A percentile compares a stretch with the other conserved stretches of the same genome.
These are phyloP conservation scores for Uria aalge DNA, from an alignment of 2,113 vertebrate species.

Conservation along the genomic window DNA sequence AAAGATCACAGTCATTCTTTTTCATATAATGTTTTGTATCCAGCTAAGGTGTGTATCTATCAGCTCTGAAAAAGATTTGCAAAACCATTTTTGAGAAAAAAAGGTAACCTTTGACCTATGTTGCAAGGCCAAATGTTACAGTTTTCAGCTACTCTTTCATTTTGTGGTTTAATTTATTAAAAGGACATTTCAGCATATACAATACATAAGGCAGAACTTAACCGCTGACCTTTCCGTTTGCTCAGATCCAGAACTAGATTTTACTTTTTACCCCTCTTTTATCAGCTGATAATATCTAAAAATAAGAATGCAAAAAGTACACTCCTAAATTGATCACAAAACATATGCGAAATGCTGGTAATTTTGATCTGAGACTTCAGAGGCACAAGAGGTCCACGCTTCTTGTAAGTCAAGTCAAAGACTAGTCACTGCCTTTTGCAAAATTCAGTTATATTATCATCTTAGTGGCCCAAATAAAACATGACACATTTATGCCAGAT, in stretches of 20 bases:
- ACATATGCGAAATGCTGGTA: neutral
- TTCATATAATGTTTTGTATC: conserved; percentile 89
- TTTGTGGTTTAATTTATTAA: conserved; percentile 14
- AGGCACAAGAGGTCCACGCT: neutral
- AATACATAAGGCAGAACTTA: conserved; percentile 11
- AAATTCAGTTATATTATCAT: neutral
- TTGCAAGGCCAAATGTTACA: conserved; percentile 52
- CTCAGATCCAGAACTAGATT: neutral
- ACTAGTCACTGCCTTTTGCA: neutral
- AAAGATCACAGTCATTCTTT: conserved; percentile 84
- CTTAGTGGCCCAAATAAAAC: neutral
- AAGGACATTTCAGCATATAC: conserved; percentile 48
- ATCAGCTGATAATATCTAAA: neutral
- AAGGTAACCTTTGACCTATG: conserved; percentile 71
- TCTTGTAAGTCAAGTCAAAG: neutral
- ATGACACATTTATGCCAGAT: neutral
- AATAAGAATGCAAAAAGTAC: neutral
- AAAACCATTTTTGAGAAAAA: conserved; percentile 85
- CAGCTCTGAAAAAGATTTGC: conserved; percentile 88
- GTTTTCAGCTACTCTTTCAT: conserved; percentile 27
- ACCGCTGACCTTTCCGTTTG: conserved; percentile 1
- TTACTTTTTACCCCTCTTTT: neutral
- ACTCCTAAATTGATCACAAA: neutral
- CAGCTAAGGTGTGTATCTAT: conserved; percentile 89
- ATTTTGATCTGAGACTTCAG: neutral